A percentile compares a stretch with the other conserved stretches of the same genome.
phyloP scores from a whole-genome alignment of 2,113 vertebrate species.

The Nothoprocta perdicaria region DNA sequence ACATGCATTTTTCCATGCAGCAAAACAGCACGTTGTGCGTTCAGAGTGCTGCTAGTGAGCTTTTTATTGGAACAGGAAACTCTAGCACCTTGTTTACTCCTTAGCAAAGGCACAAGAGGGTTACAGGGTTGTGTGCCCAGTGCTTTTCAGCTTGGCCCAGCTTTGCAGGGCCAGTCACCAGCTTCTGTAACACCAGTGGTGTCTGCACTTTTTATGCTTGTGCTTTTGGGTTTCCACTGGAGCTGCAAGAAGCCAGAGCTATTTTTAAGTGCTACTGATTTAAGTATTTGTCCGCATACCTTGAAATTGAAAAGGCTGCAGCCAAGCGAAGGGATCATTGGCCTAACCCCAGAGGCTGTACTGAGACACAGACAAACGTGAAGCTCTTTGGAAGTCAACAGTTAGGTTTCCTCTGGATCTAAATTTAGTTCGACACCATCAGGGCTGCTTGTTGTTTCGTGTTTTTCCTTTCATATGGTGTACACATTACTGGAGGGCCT shows the following conservation, averaged over 20 bases:
- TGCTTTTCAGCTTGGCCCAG: neutral
- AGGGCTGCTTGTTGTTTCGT: neutral
- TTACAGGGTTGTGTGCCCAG: fast-evolving
- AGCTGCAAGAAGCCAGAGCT: conserved; percentile 4
- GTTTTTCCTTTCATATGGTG: neutral
- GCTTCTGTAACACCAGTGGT: neutral
- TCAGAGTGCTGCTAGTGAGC: neutral
- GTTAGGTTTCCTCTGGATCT: neutral
- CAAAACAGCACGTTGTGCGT: neutral
- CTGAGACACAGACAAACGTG: neutral
- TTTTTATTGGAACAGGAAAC: neutral
- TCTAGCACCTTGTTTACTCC: neutral
- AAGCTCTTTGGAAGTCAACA: neutral
- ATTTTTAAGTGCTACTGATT: conserved; percentile 20
- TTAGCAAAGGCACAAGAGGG: neutral
- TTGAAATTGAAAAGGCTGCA: conserved; percentile 10
- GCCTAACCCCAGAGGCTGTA: neutral
- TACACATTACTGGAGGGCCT: neutral
- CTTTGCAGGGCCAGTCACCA: neutral
- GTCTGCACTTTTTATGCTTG: fast-evolving
- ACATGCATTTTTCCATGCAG: neutral
- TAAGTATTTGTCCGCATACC: neutral
- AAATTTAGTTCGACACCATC: neutral
- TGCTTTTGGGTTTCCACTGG: neutral
- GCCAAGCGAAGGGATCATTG: conserved; percentile 14